Evolutionary conservation across 2,797 vertebrate genomes (phyloP).

Genomic region (Enteromius unitaeniatus): DNA sequence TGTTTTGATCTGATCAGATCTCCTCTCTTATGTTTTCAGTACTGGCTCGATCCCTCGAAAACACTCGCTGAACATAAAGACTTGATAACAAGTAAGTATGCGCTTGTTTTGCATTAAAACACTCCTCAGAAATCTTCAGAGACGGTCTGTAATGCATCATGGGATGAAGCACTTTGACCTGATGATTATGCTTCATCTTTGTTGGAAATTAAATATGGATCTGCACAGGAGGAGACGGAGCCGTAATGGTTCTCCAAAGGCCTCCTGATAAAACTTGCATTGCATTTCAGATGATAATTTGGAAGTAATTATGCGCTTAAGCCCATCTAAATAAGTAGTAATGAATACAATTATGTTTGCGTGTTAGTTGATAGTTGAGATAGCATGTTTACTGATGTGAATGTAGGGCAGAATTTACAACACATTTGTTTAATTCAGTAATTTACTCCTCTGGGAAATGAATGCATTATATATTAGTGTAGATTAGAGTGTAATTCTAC

Average conservation of each 20-base stretch:
- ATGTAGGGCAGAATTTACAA: slow-evolving; percentile 7
- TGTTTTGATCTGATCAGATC: slow-evolving; percentile 5
- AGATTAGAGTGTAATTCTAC: neutral
- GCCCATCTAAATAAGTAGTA: neutral
- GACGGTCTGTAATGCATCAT: neutral
- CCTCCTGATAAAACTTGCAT: slow-evolving; percentile 25
- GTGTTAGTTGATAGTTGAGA: slow-evolving; percentile 6
- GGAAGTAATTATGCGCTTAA: neutral
- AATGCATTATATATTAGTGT: neutral
- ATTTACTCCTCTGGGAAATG: neutral
- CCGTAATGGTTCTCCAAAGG: slow-evolving; percentile 23
- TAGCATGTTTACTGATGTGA: slow-evolving; percentile 1
- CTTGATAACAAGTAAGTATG: slow-evolving; percentile 87
- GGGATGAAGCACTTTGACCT: slow-evolving; percentile 18
- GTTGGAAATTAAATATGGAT: slow-evolving; percentile 43
- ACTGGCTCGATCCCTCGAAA: slow-evolving; percentile 88
- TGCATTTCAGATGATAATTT: slow-evolving; percentile 18
- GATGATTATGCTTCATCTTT: slow-evolving; percentile 8
- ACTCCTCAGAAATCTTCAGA: neutral
- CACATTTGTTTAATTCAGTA: slow-evolving; percentile 1
- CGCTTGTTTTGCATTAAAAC: neutral
- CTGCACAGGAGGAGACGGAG: neutral
- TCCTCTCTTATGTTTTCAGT: slow-evolving; percentile 70
- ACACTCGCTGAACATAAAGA: slow-evolving; percentile 89
- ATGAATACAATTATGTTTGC: slow-evolving; percentile 20